Evolutionary conservation across 1,140 invertebrate genomes (phyloP).

Genomic region (Riptortus pedestris): DNA sequence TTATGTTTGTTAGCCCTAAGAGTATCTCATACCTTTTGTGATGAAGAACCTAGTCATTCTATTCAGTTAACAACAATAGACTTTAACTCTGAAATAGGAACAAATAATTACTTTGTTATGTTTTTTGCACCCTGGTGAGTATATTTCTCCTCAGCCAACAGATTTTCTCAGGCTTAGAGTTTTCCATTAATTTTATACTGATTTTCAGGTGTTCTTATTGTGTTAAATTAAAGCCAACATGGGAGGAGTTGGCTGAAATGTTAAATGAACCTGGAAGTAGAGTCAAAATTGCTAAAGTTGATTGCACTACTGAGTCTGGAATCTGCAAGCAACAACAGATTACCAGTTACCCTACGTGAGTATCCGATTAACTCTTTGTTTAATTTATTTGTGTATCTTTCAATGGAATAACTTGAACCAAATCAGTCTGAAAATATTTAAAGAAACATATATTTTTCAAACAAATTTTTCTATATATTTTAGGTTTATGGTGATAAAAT

Average conservation of each 20-base stretch:
- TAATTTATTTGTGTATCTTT: slow-evolving; percentile 24
- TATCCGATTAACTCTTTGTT: slow-evolving; percentile 5
- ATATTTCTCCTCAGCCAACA: background rate
- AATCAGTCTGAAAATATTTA: background rate
- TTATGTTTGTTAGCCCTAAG: too few species aligned
- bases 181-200: background rate
- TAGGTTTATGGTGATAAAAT: too few species aligned
- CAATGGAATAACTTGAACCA: slow-evolving; percentile 16
- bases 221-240: slow-evolving; percentile 53
- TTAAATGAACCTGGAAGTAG: slow-evolving; percentile 49
- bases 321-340: slow-evolving; percentile 62
- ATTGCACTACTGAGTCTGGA: slow-evolving; percentile 59
- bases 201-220: slow-evolving; percentile 58
- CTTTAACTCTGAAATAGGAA: background rate
- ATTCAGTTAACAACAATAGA: background rate
- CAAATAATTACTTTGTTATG: slow-evolving; percentile 61
- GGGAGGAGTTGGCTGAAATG: slow-evolving; percentile 60
- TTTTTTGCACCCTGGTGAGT: slow-evolving; percentile 67
- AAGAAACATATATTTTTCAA: too few species aligned
- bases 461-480: too few species aligned
- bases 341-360: slow-evolving; percentile 58
- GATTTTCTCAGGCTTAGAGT: background rate
- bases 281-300: slow-evolving; percentile 60
- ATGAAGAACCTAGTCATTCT: slow-evolving; percentile 3
- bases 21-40: too few species aligned